phyloP scores from a whole-genome alignment of 1,140 invertebrate species.

The Bombus ignitus region DNA sequence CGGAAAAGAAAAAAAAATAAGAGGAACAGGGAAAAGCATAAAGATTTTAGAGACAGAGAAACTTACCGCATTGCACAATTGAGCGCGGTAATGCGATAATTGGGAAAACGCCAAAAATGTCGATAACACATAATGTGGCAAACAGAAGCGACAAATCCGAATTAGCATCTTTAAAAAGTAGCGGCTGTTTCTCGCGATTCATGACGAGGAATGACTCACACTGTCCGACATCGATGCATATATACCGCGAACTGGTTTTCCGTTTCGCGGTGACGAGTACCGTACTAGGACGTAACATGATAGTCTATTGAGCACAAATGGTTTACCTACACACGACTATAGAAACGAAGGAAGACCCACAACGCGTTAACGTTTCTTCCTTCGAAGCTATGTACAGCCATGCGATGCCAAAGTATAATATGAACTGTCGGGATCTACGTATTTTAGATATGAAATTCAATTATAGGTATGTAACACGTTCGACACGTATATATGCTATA shows the following conservation, averaged over 20 bases:
- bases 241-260: slow-evolving; percentile 73
- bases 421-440: not conserved
- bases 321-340: slow-evolving; percentile 34
- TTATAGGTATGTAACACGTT: not conserved
- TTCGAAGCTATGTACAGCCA: not conserved
- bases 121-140: slow-evolving; percentile 89
- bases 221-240: slow-evolving; percentile 11
- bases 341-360: slow-evolving; percentile 68
- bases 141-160: slow-evolving; percentile 86
- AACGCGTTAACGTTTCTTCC: slow-evolving; percentile 35
- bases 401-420: too few species aligned
- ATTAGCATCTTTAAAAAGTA: slow-evolving; percentile 64
- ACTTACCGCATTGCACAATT: slow-evolving; percentile 88
- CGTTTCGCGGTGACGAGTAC: not conserved
- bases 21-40: not conserved
- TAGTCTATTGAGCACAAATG: slow-evolving; percentile 69
- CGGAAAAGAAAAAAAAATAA: not conserved
- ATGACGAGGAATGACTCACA: slow-evolving; percentile 55
- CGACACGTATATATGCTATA: not conserved
- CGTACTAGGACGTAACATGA: slow-evolving; percentile 71
- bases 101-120: slow-evolving; percentile 92
- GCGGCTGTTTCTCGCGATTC: slow-evolving; percentile 70
- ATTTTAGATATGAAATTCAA: not conserved
- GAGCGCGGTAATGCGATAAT: slow-evolving; percentile 88
- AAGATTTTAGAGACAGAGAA: not conserved